Base-by-base conservation (phyloP, 2,113 vertebrate species). In the Beaufortia kweichowensis region DNA sequence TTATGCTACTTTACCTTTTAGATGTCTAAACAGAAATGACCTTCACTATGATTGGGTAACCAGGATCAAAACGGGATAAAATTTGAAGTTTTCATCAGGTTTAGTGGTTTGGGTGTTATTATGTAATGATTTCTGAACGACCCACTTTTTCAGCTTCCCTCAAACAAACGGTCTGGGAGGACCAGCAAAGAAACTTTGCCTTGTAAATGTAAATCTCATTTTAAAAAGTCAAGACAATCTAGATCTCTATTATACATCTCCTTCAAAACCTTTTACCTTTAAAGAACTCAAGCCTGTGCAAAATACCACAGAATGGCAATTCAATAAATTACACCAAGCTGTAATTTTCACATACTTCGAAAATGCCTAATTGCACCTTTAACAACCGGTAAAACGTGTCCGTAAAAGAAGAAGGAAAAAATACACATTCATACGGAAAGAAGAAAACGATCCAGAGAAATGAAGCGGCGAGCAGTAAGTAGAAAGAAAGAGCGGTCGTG, bases 231-330 rank as follows among this genome's bases (percentile, higher is more conserved):
- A 53, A 50, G 65, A 3, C n/a, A 31, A 68, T 68, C 26, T 14
- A 21, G 46, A 21, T 68, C 29, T 68, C 65, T 28, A 53, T 68
- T 68, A 68, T 17, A 19, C 10, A 19, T 53, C 46, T 53, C 46
- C 26, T 31, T 33, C 28, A 68, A 68, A 68, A 50, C 65, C 65
- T 70, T 70, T 70, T 55, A 70, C 67, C 67, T 70, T 56, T 56
- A 70, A 33, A 70, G 29, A 56, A 56, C 28, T 56, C 31, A 23
- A 29, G 15, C 46, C 28, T 69, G 66, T 0, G 67, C 50, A 2
- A 70, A 70, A 70, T 70, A 70, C 50, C 67, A 70, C 67, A 70
- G 48, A 70, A 55, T 50, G 50, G n/a, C 65, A 68, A 68, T 68
- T 68, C 48, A 69, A 55, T 69, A n/a, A 59, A 41, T 55, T 21